Conservation (phyloP, 2,888 invertebrate species). For the Sphaeridia pumilis region DNA sequence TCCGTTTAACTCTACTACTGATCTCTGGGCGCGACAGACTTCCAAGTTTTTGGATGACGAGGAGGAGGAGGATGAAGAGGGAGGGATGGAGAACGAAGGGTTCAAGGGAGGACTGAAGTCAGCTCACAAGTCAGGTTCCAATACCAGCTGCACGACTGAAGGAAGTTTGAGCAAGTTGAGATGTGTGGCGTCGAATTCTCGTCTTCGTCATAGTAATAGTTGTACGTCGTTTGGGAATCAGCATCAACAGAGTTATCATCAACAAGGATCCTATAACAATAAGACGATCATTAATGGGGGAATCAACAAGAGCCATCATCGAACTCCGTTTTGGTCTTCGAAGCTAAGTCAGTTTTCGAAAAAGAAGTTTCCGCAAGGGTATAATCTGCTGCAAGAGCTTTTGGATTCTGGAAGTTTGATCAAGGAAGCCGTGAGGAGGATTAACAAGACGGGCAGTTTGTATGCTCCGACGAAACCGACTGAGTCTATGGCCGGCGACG, state of each 20-base stretch:
- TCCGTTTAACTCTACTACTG: neutral
- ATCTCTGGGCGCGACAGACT: neutral
- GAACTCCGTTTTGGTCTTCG: conserved; percentile 8
- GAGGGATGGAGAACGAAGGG: neutral
- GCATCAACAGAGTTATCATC: neutral
- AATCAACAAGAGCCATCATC: conserved; percentile 8
- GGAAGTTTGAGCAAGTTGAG: neutral
- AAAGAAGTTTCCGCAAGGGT: conserved; percentile 6
- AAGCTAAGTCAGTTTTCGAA: conserved; percentile 5
- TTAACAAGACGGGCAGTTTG: neutral
- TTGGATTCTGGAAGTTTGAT: conserved; percentile 15
- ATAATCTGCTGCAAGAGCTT: conserved; percentile 16
- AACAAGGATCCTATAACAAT: neutral
- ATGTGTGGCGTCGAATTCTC: conserved; percentile 2
- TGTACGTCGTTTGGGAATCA: neutral
- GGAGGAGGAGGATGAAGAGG: neutral
- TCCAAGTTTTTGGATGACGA: conserved; percentile 1
- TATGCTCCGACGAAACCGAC: neutral
- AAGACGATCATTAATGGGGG: conserved; percentile 1
- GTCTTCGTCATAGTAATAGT: neutral
- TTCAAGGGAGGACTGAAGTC: neutral
- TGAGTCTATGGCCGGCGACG: neutral
- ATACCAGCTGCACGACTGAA: neutral
- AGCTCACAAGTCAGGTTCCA: too few species aligned
- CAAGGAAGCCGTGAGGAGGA: conserved; percentile 16